Conservation (phyloP, 2,113 vertebrate genomes). For the Protobothrops mucrosquamatus region DNA sequence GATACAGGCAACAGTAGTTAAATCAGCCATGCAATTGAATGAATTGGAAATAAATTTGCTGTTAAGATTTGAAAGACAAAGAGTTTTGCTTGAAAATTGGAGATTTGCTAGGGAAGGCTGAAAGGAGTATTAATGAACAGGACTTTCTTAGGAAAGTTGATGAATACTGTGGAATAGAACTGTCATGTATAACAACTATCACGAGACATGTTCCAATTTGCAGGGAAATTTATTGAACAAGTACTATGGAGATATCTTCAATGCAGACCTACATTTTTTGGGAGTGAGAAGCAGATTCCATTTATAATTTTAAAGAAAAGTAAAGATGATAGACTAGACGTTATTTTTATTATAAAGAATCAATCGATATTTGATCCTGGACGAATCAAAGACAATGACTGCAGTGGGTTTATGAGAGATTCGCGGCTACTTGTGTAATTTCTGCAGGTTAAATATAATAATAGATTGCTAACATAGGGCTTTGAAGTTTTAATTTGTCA, state of each 20-base stretch:
- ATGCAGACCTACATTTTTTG: background rate
- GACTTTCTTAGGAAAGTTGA: background rate
- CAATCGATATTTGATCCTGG: background rate
- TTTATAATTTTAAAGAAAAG: background rate
- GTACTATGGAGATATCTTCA: background rate
- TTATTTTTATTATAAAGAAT: background rate
- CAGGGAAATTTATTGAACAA: background rate
- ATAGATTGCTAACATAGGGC: background rate
- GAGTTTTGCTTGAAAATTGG: background rate
- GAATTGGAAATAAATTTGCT: background rate
- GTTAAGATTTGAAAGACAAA: background rate
- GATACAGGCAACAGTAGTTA: background rate
- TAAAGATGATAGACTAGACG: background rate
- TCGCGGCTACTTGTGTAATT: background rate
- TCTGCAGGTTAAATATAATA: background rate
- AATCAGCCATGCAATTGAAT: background rate
- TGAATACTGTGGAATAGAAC: background rate
- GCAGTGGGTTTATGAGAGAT: background rate
- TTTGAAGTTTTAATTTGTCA: background rate
- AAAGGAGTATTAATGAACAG: background rate
- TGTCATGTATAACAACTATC: background rate
- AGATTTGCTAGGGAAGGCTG: background rate
- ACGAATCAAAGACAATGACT: background rate
- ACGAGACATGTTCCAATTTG: background rate
- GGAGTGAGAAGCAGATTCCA: background rate